Percentiles rank a stretch among this genome's conserved stretches.
Conservation (phyloP, 30 jellyfish, hydroid and myxozoan genomes). For the Hydra vulgaris region DNA sequence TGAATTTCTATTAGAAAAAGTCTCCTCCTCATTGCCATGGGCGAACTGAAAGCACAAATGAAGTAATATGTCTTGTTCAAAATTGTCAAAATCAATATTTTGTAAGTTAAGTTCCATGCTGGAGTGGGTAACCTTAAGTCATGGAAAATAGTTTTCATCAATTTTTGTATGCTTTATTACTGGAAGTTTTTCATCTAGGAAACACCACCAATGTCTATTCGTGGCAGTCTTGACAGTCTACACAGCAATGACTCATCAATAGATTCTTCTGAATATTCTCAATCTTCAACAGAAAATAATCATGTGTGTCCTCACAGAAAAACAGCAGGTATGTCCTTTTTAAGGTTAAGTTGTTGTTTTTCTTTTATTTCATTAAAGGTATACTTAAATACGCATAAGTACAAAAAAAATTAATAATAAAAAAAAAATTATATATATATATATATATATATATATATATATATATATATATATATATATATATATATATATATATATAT, state of each 20-base stretch:
- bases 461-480: no score
- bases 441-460: background rate
- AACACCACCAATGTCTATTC: slow-evolving; percentile 16
- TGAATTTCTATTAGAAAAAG: slow-evolving; percentile 8
- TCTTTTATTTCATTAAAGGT: no score
- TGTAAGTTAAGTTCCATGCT: background rate
- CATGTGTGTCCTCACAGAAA: slow-evolving; percentile 20
- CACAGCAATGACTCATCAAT: slow-evolving; percentile 32
- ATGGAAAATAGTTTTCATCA: no score
- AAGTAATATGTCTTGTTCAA: slow-evolving; percentile 7
- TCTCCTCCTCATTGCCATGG: slow-evolving; percentile 10
- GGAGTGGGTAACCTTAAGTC: no score
- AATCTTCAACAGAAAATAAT: slow-evolving; percentile 15
- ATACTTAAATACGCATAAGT: no score
- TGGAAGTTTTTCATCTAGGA: slow-evolving; percentile 6
- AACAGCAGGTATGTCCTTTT: slow-evolving; percentile 7
- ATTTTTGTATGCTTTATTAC: no score
- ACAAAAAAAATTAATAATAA: no score
- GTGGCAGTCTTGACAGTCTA: slow-evolving; percentile 27
- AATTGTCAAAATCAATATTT: background rate
- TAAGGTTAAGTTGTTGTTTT: background rate
- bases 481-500: no score
- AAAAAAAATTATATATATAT: no score
- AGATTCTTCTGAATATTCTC: slow-evolving; percentile 10
- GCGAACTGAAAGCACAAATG: slow-evolving; percentile 3